Evolutionary conservation across 2,888 invertebrate genomes (phyloP), one percentile per base, ranked within the genome.

Genomic region (Ommatoiulus sabulosus): DNA sequence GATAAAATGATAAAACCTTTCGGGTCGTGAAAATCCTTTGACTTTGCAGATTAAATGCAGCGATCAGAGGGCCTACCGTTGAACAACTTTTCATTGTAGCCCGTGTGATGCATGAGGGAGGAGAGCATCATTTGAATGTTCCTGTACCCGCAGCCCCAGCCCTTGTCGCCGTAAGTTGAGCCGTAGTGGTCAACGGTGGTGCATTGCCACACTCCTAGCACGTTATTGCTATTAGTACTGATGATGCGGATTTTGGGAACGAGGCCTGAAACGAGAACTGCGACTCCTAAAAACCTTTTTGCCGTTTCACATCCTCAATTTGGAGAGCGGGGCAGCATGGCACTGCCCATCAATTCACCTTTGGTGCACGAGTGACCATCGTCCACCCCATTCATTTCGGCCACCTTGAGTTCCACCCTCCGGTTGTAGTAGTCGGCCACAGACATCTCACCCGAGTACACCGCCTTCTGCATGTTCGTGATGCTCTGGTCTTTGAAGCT

Each of bases 71-170:
- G 90, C 91, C 90, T 89, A 92, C 92, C 92, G 91, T 92, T 92
- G 89, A 92, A 93, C 44, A 94, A 91, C 90, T 94, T 93, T 90
- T 95, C 95, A 89, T 95, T 94, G 93, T 96, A 97, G 80, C 94
- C 95, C 0, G 96, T 95, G 92, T 96, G 95, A 88, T 94, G 94
- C 90, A 96, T 93, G 87, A 97, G 94, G 3, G 96, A 96, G 0
- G 97, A 97, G n/a, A 97, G 94, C 91, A 97, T 93, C 97, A 97
- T 97, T 92, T 97, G 97, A 93, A 97, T 95, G 93, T 97, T 97
- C 91, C 97, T 94, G 92, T 97, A 97, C 0, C 98, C 98, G 92
- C 98, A 98, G 2, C 97, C 97, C 97, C 97, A 98, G 10, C 97
- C 97, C 91, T 95, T 94, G 93, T 97, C 97, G 0, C 97, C 97